Evolutionary conservation across 1,140 invertebrate genomes (phyloP), one percentile per base, ranked within the genome.

Genomic region (Brevipalpus yothersi): DNA sequence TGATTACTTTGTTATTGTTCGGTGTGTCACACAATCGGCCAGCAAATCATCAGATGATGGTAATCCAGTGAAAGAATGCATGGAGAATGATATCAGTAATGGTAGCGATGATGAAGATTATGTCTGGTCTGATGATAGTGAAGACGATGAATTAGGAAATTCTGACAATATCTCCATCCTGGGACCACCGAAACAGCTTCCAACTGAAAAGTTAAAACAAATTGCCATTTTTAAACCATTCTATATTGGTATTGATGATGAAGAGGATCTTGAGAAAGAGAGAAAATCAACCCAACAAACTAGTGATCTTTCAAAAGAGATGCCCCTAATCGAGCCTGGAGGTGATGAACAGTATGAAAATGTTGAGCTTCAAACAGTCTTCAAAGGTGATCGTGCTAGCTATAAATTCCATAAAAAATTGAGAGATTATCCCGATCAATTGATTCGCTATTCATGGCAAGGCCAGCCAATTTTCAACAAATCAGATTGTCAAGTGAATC

Each of bases 341-440:
- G 23, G 39, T 11, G 21, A 21, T 31, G 56, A 58, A 58, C 40
- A 40, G 19, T 58, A 54, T 62, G 61, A 62, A 9, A 53, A 62
- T 7, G 11, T 31, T 2, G 60, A 58, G 17, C 13, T 56, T 9
- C 17, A 41, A 11, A 55, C 21, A 31, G 39, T 39, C n/a, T 55
- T 39, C 23, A 13, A 13, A 19, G 56, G 54, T 47, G 61, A 62
- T 57, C 45, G 39, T 31, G 23, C n/a, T 9, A 55, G 39, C 23
- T 62, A 62, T 56, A 40, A 59, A 58, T 62, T 62, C 31, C 55
- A 58, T 41, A 62, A 62, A 56, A 58, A 39, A n/a, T 41, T 62
- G 17, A 11, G 23, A 43, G n/a, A 40, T 23, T 53, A 39, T 56
- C 57, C 61, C 3, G 47, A 55, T 17, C 61, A 62, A 53, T 31